phyloP scores from a whole-genome alignment of 2,797 vertebrate species.

The Pangasius larnaudii region DNA sequence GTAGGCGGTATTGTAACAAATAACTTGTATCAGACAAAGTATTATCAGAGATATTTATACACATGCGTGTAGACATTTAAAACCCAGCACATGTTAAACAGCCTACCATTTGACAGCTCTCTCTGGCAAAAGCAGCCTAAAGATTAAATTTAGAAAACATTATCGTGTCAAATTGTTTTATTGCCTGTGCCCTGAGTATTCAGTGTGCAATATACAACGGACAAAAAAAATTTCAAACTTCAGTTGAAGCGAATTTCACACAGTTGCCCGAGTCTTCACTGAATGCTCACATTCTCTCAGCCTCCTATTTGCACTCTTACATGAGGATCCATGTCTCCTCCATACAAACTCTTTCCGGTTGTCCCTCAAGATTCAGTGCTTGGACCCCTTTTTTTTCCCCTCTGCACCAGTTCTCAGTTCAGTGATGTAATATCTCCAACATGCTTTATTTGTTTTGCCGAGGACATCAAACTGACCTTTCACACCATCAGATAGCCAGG shows the following conservation, averaged over 20 bases:
- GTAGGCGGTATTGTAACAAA: neutral
- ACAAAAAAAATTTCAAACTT: no score
- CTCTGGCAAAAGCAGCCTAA: neutral
- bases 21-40: neutral
- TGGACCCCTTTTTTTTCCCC: neutral
- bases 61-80: neutral
- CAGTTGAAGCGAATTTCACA: neutral
- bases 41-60: neutral
- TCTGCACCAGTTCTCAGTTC: neutral
- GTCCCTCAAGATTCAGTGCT: neutral
- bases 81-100: neutral
- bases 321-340: neutral
- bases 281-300: neutral
- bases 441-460: neutral
- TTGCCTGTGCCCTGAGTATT: neutral
- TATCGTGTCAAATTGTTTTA: neutral
- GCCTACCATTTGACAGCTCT: neutral
- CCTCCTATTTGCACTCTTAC: neutral
- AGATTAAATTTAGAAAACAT: no score
- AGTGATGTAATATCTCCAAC: neutral
- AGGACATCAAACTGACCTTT: conserved; percentile 19
- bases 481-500: conserved; percentile 7
- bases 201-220: no score
- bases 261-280: neutral
- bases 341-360: neutral